Conservation (phyloP, 2,888 invertebrate species). For the Scaptomyza cyrtandrae region DNA sequence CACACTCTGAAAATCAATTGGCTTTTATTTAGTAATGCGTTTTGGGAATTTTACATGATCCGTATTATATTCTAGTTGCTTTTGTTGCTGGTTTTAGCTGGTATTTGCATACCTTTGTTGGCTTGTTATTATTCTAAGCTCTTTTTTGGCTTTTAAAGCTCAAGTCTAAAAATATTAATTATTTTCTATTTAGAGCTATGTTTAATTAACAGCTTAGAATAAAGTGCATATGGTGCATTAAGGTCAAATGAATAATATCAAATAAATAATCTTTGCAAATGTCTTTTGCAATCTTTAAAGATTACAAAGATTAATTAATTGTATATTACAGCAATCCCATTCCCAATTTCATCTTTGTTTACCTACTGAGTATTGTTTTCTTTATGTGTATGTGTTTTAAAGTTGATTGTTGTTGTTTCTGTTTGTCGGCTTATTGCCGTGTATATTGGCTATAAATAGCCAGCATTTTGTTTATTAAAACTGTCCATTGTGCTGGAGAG, state of each 20-base stretch:
- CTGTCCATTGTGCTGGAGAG: conserved; percentile 27
- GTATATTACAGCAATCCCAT: too few relatives aligned
- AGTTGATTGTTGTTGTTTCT: conserved; percentile 10
- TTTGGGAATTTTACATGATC: conserved; percentile 38
- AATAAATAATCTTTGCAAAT: too few relatives aligned
- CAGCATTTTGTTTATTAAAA: conserved; percentile 49
- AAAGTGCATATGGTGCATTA: too few relatives aligned
- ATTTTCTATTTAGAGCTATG: too few relatives aligned
- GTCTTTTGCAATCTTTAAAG: too few relatives aligned
- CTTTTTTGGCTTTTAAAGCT: conserved; percentile 7
- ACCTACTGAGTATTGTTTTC: not conserved
- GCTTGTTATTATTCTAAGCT: conserved; percentile 51
- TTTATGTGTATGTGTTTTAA: conserved; percentile 7
- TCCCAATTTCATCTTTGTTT: too few relatives aligned
- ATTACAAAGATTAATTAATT: too few relatives aligned
- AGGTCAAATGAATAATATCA: too few relatives aligned
- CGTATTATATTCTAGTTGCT: conserved; percentile 11
- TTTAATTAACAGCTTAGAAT: not conserved
- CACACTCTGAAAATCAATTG: conserved; percentile 33
- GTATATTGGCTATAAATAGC: conserved; percentile 41
- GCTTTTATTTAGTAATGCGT: conserved; percentile 57
- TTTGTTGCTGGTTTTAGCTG: conserved; percentile 6
- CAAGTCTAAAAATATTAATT: conserved; percentile 10
- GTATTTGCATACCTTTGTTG: conserved; percentile 24
- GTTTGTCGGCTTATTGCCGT: conserved; percentile 17